Evolutionary conservation across 2,113 vertebrate genomes (phyloP), one percentile per base, ranked within the genome.

Genomic region (Ursus arctos): DNA sequence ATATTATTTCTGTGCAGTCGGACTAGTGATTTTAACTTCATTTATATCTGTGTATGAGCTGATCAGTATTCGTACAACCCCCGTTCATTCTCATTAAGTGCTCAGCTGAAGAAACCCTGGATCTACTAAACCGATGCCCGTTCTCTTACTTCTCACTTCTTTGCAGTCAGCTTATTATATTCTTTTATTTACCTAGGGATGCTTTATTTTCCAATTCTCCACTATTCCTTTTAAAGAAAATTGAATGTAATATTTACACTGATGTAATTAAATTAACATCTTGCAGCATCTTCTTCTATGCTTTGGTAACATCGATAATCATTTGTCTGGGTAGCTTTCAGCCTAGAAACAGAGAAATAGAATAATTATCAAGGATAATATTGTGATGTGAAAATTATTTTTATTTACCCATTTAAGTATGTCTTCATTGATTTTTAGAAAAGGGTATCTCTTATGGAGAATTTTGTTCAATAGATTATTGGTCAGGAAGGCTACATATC

Each of bases 181-280:
- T 93, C 61, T 93, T 93, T 96, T 92, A 89, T 97, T 96, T 96
- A 96, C 90, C 90, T 82, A 94, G 81, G 85, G 88, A 94, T 92
- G 94, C 51, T 94, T 97, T 96, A 95, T 98, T 98, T 96, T 98
- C 55, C n/a, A 96, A 19, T 84, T 97, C 67, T 87, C 61, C 82
- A 28, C 84, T 95, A 85, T 94, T 93, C 84, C 94, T 98, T 97
- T 97, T 95, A 95, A 95, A 97, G 71, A 98, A 95, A 96, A 97
- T 94, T 94, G 88, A 93, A 87, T 94, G 72, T 98, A 96, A 91
- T 97, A 86, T 98, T 97, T 96, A 95, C 81, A 97, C 31, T 86
- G 53, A 91, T 92, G 72, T 93, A 96, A 96, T 97, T 96, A 97
- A 96, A 92, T 96, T 98, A 96, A 97, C 86, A 95, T 96, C 72